Base-by-base conservation (phyloP, 30 jellyfish, hydroid and myxozoan species). In the Calvadosia cruxmelitensis region DNA sequence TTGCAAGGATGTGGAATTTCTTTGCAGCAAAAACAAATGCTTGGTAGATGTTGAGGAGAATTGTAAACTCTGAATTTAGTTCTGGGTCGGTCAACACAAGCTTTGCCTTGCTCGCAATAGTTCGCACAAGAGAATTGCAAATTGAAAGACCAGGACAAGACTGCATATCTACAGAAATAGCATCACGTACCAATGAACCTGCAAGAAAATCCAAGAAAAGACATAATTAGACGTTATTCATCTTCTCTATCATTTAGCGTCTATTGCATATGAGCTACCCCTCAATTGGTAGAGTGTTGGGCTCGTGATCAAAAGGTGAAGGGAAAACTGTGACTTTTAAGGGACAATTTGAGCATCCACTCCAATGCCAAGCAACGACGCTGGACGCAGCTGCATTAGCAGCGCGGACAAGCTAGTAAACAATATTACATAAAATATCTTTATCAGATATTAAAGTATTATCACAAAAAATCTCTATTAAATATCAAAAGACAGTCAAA, bases 151-250 rank as follows among this genome's bases (percentile, higher is more conserved):
- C 96, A 15, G 94, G 94, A 26, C 69, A 28, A 1, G 76, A 49
- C 1, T 74, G 84, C 25, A 63, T 77, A 31, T 79, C 52, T 23
- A 79, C 53, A 23, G 83, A 64, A 52, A 86, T 64, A 49, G 87
- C 48, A 52, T 86, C 94, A 20, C 84, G 76, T 33, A 86, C 53
- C 16, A 64, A 69, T 33, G 72, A 78, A 31, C 96, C 96, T 84
- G 69, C 7, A 62, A 63, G 42, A 33, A 51, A 7, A 62, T 15
- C 36, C 29, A 16, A 25, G n/a, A n/a, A n/a, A n/a, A n/a, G n/a
- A n/a, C n/a, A n/a, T n/a, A n/a, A n/a, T n/a, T n/a, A 66, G 26
- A 5, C 26, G 1, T 0, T 31, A n/a, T 27, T 3, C 50, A 71
- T 24, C 32, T 24, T 2, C 0, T 20, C 28, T 27, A 42, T 50